phyloP scores from a whole-genome alignment of 2,113 vertebrate genomes.

The Lampris incognitus region DNA sequence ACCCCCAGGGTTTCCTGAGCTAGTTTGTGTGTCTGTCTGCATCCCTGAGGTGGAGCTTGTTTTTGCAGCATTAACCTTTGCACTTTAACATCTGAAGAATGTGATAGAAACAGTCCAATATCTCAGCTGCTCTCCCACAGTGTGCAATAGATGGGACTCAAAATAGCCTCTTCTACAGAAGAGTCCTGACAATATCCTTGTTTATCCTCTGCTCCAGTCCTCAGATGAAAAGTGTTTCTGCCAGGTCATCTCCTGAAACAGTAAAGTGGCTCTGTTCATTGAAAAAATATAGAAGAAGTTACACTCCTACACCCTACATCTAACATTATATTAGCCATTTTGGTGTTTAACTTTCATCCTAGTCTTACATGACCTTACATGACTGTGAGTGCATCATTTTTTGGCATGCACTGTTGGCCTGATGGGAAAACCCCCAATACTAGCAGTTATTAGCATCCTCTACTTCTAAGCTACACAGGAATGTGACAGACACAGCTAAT shows the following conservation, averaged over 20 bases:
- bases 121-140: conserved; percentile 85
- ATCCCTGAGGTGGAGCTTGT: conserved; percentile 53
- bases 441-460: too few relatives aligned
- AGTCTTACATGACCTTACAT: too few relatives aligned
- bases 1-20: conserved; percentile 7
- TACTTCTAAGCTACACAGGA: too few relatives aligned
- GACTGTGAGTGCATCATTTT: too few relatives aligned
- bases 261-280: too few relatives aligned
- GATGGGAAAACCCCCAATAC: too few relatives aligned
- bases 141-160: conserved; percentile 52
- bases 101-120: conserved; percentile 67
- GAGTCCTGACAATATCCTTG: conserved; percentile 46
- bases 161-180: conserved; percentile 76
- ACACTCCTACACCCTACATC: neutral
- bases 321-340: neutral
- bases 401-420: too few relatives aligned
- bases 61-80: conserved; percentile 75
- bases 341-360: neutral
- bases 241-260: neutral
- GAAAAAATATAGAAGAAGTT: neutral
- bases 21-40: conserved; percentile 6
- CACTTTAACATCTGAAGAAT: conserved; percentile 82
- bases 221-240: conserved; percentile 18
- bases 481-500: neutral
- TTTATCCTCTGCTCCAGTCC: conserved; percentile 54